A percentile compares a stretch with the other conserved stretches of the same genome.
Evolutionary conservation across 2,113 vertebrate genomes (phyloP).

Genomic region (Budorcas taxicolor): DNA sequence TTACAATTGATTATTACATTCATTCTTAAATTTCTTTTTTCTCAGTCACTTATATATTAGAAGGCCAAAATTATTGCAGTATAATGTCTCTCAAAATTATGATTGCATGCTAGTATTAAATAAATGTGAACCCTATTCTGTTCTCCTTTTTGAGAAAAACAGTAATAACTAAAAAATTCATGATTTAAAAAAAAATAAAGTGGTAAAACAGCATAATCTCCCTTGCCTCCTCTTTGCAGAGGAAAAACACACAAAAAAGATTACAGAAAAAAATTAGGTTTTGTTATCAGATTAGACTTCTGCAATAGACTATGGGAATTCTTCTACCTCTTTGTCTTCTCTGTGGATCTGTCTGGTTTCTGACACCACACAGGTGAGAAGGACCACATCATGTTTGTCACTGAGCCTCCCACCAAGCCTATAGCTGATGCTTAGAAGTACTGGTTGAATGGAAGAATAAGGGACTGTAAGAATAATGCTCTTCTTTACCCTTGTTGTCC

Average conservation of each 20-base stretch:
- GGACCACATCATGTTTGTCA: neutral
- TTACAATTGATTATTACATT: neutral
- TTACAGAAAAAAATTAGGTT: neutral
- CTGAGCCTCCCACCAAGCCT: neutral
- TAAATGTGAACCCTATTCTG: neutral
- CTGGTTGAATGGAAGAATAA: neutral
- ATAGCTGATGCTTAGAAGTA: neutral
- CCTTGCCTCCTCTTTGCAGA: neutral
- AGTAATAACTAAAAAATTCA: neutral
- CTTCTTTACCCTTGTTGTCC: neutral
- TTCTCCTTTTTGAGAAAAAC: neutral
- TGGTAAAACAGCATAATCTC: neutral
- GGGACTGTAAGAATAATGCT: neutral
- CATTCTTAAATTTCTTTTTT: conserved; percentile 40
- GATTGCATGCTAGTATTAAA: neutral
- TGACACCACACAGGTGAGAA: neutral
- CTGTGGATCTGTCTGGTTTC: neutral
- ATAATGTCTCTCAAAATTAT: neutral
- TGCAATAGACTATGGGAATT: neutral
- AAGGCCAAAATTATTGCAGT: neutral
- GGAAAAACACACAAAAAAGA: neutral
- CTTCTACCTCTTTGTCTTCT: neutral
- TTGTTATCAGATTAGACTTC: neutral
- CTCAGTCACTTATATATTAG: neutral
- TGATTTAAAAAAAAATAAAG: neutral